Percentiles rank a stretch among this genome's conserved stretches.
These are phyloP conservation scores for Ichneumoninae sp. DNA, from an alignment of 2,888 invertebrate species.

Conservation along the genomic window DNA sequence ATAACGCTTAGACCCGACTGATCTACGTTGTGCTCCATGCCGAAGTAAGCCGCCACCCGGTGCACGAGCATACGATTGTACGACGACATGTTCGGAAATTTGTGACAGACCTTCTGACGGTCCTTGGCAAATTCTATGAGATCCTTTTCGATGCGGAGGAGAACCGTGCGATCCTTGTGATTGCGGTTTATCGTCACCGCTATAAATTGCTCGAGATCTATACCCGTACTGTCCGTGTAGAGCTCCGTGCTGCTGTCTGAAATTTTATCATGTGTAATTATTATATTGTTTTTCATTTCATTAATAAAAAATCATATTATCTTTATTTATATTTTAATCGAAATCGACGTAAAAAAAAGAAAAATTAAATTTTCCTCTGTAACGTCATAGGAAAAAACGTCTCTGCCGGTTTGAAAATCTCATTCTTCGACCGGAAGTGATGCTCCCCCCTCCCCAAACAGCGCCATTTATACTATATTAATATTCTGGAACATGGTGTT, in stretches of 20 bases:
- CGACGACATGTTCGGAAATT: conserved; percentile 96
- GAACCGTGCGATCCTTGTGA: conserved; percentile 93
- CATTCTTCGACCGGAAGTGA: too few relatives aligned
- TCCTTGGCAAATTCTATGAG: conserved; percentile 93
- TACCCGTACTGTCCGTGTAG: conserved; percentile 91
- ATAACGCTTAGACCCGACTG: conserved; percentile 92
- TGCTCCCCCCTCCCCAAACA: too few relatives aligned
- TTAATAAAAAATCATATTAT: not conserved
- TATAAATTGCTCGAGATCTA: conserved; percentile 94
- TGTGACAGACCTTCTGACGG: conserved; percentile 85
- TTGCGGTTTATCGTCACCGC: conserved; percentile 96
- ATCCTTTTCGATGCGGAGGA: conserved; percentile 95
- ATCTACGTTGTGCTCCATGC: conserved; percentile 97
- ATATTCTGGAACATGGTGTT: too few relatives aligned
- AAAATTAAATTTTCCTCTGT: too few relatives aligned
- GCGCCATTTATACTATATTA: too few relatives aligned
- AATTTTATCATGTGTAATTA: conserved; percentile 65
- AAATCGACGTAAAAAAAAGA: too few relatives aligned
- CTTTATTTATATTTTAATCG: not conserved
- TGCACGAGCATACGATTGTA: conserved; percentile 99
- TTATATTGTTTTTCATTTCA: not conserved
- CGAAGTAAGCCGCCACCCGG: conserved; percentile 96
- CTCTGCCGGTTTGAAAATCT: too few relatives aligned
- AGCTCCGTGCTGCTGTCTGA: conserved; percentile 92
- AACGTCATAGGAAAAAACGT: too few relatives aligned